Evolutionary conservation across 2,888 invertebrate genomes (phyloP).

Genomic region (Euspilapteryx auroguttella): DNA sequence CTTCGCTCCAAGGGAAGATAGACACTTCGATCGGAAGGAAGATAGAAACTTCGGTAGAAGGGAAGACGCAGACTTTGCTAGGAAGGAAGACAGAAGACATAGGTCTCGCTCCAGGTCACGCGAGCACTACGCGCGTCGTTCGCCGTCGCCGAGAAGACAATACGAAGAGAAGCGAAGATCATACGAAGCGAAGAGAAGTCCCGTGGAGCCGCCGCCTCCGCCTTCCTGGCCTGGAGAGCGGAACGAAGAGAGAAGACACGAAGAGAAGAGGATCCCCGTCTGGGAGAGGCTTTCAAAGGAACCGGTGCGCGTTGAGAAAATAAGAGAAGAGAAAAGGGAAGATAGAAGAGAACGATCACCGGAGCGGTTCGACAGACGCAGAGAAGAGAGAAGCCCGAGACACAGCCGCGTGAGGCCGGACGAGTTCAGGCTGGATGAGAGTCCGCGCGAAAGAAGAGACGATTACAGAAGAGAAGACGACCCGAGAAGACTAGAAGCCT

Average conservation of each 20-base stretch:
- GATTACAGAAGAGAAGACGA: constrained; percentile 11
- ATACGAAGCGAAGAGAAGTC: neutral
- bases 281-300: no score
- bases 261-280: neutral
- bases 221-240: constrained; percentile 31
- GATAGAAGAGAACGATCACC: neutral
- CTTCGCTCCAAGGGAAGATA: no score
- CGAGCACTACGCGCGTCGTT: no score
- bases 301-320: no score
- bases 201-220: constrained; percentile 23
- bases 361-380: no score
- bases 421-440: constrained; percentile 14
- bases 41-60: no score
- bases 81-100: no score
- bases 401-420: constrained; percentile 14
- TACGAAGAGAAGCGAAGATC: no score
- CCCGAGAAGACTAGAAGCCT: constrained; percentile 10
- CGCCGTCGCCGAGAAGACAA: no score
- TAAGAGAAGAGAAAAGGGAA: neutral
- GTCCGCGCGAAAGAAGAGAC: constrained; percentile 9
- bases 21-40: no score
- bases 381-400: neutral
- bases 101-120: no score
- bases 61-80: no score
- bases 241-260: neutral